Percentiles rank a stretch among this genome's conserved stretches.
Conservation (phyloP, 2,113 vertebrate species). For the human (Homo sapiens) region DNA sequence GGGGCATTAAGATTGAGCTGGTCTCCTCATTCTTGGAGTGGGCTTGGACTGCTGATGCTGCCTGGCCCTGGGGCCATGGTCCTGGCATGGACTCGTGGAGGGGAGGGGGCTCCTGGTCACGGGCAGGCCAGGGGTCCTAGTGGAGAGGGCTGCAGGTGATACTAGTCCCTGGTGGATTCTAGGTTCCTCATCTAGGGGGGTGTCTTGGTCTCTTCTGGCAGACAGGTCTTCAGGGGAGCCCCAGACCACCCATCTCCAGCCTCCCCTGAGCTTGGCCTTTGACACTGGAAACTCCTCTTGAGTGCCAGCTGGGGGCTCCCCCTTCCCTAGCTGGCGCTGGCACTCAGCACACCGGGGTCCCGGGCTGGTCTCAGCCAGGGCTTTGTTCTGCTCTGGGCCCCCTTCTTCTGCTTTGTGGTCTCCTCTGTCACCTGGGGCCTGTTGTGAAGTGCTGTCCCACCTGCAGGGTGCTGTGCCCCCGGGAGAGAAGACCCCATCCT, state of each 20-base stretch:
- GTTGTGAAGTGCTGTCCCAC: background rate
- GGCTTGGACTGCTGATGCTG: background rate
- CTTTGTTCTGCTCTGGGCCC: background rate
- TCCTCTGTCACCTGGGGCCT: background rate
- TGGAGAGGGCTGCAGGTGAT: background rate
- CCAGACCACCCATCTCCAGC: no score
- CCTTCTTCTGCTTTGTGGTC: accelerated
- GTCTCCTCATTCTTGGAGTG: background rate
- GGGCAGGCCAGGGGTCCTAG: background rate
- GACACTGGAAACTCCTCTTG: accelerated
- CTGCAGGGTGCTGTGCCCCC: background rate
- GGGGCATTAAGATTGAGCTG: background rate
- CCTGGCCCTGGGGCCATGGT: background rate
- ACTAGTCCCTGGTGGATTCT: background rate
- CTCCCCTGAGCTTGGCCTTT: background rate
- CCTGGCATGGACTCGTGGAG: background rate
- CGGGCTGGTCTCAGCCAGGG: background rate
- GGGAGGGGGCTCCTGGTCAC: accelerated
- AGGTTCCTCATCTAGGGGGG: background rate
- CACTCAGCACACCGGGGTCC: background rate
- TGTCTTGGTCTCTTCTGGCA: background rate
- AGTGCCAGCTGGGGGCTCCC: background rate
- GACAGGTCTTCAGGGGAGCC: background rate
- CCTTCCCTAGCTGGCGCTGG: background rate
- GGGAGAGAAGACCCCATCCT: background rate